These are phyloP conservation scores for Leucoraja ocellata DNA, from an alignment of 2,797 vertebrate species.

Conservation along the genomic window DNA sequence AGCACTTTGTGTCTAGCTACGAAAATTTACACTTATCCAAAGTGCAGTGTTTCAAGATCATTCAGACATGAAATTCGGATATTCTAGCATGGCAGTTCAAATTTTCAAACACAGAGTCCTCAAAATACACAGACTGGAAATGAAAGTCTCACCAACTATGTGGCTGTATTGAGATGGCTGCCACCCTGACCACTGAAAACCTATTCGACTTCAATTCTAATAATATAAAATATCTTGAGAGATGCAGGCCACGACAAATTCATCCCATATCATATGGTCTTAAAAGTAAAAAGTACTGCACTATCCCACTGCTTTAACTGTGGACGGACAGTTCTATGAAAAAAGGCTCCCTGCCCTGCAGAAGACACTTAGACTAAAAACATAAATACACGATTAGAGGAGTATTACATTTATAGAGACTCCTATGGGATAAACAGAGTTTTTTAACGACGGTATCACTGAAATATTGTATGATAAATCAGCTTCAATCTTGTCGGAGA, in stretches of 20 bases:
- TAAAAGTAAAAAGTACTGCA: not conserved
- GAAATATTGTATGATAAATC: not conserved
- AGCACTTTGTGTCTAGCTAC: too few relatives aligned
- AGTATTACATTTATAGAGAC: not conserved
- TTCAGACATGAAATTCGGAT: not conserved
- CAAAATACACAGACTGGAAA: not conserved
- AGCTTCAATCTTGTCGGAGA: not conserved
- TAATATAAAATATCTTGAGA: not conserved
- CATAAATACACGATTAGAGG: not conserved
- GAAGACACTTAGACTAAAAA: not conserved
- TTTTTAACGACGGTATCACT: not conserved
- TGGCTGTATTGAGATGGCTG: not conserved
- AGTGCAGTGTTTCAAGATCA: not conserved
- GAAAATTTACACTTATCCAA: not conserved
- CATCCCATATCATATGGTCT: not conserved
- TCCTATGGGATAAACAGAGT: not conserved
- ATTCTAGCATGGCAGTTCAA: not conserved
- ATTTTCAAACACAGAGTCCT: not conserved
- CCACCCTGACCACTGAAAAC: not conserved
- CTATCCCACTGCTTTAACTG: not conserved
- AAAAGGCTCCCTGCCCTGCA: not conserved
- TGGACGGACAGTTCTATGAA: not conserved
- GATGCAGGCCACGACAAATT: not conserved
- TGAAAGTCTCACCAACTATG: not conserved
- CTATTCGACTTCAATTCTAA: not conserved